Base-by-base conservation (phyloP, 2,888 invertebrate genomes). In the Apamea sordens region DNA sequence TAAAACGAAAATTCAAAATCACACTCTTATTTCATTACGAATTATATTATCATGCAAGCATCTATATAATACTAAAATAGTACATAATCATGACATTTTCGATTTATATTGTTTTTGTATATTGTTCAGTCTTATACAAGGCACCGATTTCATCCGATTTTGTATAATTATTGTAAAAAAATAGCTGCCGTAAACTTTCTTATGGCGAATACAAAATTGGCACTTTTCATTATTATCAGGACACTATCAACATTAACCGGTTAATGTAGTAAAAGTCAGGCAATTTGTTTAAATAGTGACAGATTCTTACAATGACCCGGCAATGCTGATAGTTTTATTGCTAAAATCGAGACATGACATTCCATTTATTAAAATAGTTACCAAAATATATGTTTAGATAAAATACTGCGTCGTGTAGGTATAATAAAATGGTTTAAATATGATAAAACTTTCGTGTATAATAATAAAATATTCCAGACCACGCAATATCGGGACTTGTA, bases 101-200 rank as follows among this genome's bases (percentile, higher is more conserved):
- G 47, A 80, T 88, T 87, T 81, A 79, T 83, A 28, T 89, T 56
- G 88, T 56, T 89, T 89, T 91, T 89, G 83, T 89, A 89, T 81
- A 88, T 85, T 93, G 53, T 85, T 89, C 95, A 95, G 95, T 95
- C 95, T 95, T 94, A 89, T 85, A 89, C 90, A 95, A 95, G 96
- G 96, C 96, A 96, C 96, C 93, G 89, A 94, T 92, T 90, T 86
- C 83, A 80, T 92, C 88, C 85, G 91, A 93, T 83, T 81, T 85
- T 89, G 80, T 92, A 90, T 82, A 88, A 84, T 84, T 85, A 75
- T 86, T 88, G 86, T 88, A 89, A 61, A 82, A 93, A 89, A 80
- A 86, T 86, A 88, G 92, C 90, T 92, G 93, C 92, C 91, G 72
- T 89, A 74, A 72, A 77, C 15, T 75, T 56, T 44, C 69, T 53